Conservation (phyloP, 2,797 vertebrate genomes). For the Amphiprion clarkii region DNA sequence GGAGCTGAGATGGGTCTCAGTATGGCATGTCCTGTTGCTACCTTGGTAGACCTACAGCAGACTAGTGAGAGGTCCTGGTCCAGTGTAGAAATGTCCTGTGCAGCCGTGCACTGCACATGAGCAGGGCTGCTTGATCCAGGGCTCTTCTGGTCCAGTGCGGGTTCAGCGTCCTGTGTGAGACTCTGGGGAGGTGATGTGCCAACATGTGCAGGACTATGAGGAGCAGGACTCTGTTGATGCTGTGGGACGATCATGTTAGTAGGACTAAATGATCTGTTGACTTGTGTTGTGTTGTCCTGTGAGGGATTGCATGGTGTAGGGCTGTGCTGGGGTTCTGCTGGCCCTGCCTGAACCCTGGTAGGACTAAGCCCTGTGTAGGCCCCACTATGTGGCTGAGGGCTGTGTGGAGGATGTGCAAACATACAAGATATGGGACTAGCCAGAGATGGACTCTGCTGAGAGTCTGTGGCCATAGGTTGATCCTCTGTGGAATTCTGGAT, state of each 20-base stretch:
- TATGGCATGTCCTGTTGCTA: slow-evolving; percentile 5
- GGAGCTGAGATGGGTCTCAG: slow-evolving; percentile 61
- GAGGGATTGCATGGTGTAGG: slow-evolving; percentile 16
- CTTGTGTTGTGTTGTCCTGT: slow-evolving; percentile 10
- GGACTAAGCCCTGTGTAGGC: slow-evolving; percentile 1
- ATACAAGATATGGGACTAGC: slow-evolving; percentile 19
- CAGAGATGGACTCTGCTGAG: slow-evolving; percentile 12
- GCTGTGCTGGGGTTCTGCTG: slow-evolving; percentile 6
- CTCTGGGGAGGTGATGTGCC: slow-evolving; percentile 25
- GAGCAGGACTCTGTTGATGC: slow-evolving; percentile 8
- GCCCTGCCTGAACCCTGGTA: not conserved
- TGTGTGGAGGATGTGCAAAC: slow-evolving; percentile 23
- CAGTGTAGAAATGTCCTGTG: slow-evolving; percentile 61
- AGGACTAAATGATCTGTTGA: slow-evolving; percentile 8
- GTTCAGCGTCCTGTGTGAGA: slow-evolving; percentile 29
- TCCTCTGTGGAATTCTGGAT: slow-evolving; percentile 17
- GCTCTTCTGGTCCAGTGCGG: slow-evolving; percentile 64
- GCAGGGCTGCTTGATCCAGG: slow-evolving; percentile 38
- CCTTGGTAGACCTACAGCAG: slow-evolving; percentile 12
- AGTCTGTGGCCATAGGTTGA: not conserved
- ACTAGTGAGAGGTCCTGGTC: slow-evolving; percentile 42
- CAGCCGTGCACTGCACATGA: slow-evolving; percentile 9
- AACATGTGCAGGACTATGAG: slow-evolving; percentile 27
- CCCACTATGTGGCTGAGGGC: slow-evolving; percentile 12
- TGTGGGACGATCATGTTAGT: not conserved